Evolutionary conservation across 2,888 invertebrate species (phyloP).

Genomic region (Metopia argyrocephala): DNA sequence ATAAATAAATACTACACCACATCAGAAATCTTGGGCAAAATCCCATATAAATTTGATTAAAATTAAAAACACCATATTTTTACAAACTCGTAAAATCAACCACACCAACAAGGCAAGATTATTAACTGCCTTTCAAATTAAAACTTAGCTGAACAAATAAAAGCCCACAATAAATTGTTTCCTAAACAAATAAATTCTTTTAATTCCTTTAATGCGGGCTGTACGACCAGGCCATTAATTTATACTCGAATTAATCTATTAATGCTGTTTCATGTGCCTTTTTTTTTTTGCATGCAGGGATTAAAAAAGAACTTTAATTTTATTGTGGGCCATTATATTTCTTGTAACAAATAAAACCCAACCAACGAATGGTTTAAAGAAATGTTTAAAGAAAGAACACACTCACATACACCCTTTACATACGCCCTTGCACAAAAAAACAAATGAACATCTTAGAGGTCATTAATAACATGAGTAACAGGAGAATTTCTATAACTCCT

Average conservation of each 20-base stretch:
- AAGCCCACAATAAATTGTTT: constrained; percentile 3
- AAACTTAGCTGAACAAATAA: not conserved
- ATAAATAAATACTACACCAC: no score
- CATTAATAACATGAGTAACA: constrained; percentile 17
- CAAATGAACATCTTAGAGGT: constrained; percentile 15
- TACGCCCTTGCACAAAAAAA: no score
- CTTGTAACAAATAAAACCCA: not conserved
- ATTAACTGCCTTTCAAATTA: not conserved
- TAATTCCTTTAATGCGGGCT: not conserved
- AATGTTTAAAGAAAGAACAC: no score
- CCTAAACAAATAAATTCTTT: not conserved
- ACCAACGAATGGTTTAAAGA: not conserved
- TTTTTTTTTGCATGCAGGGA: not conserved
- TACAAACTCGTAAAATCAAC: not conserved
- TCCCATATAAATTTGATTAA: no score
- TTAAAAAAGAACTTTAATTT: not conserved
- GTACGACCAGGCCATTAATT: not conserved
- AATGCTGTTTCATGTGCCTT: not conserved
- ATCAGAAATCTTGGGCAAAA: no score
- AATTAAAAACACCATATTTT: not conserved
- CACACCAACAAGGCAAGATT: not conserved
- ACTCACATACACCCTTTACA: no score
- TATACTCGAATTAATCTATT: constrained; percentile 7
- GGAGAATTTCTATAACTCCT: not conserved
- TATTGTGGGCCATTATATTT: not conserved